A percentile compares a stretch with the other conserved stretches of the same genome.
Conservation (phyloP, 1,140 invertebrate species). For the Agrypnia vestita region DNA sequence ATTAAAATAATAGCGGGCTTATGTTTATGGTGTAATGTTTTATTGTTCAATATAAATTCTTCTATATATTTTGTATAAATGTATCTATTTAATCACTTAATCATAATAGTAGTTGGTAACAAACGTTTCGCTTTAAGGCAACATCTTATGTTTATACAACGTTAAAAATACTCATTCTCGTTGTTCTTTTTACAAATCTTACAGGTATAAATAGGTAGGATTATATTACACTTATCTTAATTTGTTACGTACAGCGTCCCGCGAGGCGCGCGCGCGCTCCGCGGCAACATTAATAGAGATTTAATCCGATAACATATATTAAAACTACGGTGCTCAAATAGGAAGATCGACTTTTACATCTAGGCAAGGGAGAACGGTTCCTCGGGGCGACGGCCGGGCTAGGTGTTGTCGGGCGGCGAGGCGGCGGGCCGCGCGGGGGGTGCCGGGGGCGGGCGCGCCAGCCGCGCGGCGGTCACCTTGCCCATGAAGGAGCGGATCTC, state of each 20-base stretch:
- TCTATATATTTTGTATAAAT: constrained; percentile 62
- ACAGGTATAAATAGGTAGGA: constrained; percentile 61
- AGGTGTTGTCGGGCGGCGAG: constrained; percentile 59
- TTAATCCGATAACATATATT: constrained; percentile 52
- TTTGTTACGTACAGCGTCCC: constrained; percentile 61
- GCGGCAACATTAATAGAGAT: constrained; percentile 44
- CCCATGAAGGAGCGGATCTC: constrained; percentile 96
- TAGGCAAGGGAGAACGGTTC: constrained; percentile 60
- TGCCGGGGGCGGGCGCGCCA: constrained; percentile 61
- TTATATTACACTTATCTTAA: constrained; percentile 60
- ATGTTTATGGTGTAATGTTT: constrained; percentile 55
- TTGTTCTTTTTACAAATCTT: constrained; percentile 60
- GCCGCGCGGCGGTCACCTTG: constrained; percentile 81
- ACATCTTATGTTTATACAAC: constrained; percentile 60
- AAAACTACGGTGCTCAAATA: constrained; percentile 61
- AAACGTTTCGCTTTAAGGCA: constrained; percentile 62
- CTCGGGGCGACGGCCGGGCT: constrained; percentile 58
- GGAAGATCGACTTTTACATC: constrained; percentile 54
- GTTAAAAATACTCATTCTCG: constrained; percentile 53
- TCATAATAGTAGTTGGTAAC: constrained; percentile 62
- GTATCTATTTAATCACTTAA: constrained; percentile 59
- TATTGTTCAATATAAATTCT: constrained; percentile 61
- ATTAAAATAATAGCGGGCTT: constrained; percentile 33
- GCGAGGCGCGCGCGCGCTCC: constrained; percentile 28
- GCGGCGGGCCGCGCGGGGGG: constrained; percentile 37